Evolutionary conservation across 2,797 vertebrate species (phyloP), one percentile per base, ranked within the genome.

Genomic region (Mycteria americana): DNA sequence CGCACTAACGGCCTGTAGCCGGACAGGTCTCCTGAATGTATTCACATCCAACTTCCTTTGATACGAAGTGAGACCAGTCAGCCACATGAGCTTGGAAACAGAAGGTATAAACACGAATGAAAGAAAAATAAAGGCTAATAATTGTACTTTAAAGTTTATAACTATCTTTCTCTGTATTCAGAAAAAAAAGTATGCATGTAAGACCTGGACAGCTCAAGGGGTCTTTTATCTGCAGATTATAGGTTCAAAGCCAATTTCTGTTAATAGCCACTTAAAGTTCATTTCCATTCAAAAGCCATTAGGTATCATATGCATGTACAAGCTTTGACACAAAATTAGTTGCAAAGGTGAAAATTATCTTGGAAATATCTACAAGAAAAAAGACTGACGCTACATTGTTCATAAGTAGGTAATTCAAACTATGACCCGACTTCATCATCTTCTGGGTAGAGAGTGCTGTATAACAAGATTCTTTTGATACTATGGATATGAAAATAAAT

Each of bases 251-350:
- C 15, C 88, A 94, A 73, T 85, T 91, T 82, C 67, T 79, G 67
- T 87, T 93, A 89, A 93, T 65, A 89, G 81, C 85, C 81, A 85
- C 72, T 96, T 79, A 79, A 67, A 79, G 70, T 63, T 97, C 70
- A 88, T 94, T 95, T 92, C 88, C 65, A 89, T 89, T 59, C 75
- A 86, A 56, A 63, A 95, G 75, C 67, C 75, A 73, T 91, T 73
- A 73, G 84, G 59, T 27, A 12, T 46, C 62, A 25, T 46, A 50
- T 11, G 41, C 82, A 54, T 46, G 67, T 67, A 91, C 72, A 80
- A 85, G 85, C 75, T 85, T 39, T 31, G 89, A 89, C 89, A 92
- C 48, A 60, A 90, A 91, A 97, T 91, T 80, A 67, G 88, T 41
- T 74, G 79, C 92, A 93, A 56, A 88, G 81, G 75, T 89, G 94